These are phyloP conservation scores for Tetanocera ferruginea DNA, from an alignment of 2,888 invertebrate species.

Conservation along the genomic window DNA sequence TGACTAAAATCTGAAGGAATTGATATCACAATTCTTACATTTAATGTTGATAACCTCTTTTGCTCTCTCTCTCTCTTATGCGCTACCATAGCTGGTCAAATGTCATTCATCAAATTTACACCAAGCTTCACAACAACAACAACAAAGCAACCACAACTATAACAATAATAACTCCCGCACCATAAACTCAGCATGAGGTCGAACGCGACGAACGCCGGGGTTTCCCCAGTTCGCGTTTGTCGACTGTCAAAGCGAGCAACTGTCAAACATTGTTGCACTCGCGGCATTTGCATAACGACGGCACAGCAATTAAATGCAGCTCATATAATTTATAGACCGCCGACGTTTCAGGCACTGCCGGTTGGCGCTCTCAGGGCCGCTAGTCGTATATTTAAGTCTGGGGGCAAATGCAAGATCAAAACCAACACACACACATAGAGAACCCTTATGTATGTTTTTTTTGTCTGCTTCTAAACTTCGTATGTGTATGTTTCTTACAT, in stretches of 20 bases:
- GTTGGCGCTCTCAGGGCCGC: conserved; percentile 13
- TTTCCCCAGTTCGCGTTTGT: conserved; percentile 6
- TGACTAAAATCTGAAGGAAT: neutral
- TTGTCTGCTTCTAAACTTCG: neutral
- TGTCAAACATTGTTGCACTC: conserved; percentile 33
- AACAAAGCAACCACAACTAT: neutral
- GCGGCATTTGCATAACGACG: conserved; percentile 34
- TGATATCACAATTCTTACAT: neutral
- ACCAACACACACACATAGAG: neutral
- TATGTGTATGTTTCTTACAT: neutral
- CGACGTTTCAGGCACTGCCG: neutral
- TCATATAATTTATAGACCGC: conserved; percentile 2
- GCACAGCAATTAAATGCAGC: conserved; percentile 27
- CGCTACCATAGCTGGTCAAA: conserved; percentile 20
- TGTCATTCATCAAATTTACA: conserved; percentile 51
- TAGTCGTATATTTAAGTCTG: neutral
- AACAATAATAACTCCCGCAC: conserved; percentile 32
- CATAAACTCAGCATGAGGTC: conserved; percentile 35
- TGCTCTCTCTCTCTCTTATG: no score
- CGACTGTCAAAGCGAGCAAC: conserved; percentile 9
- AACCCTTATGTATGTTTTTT: conserved; percentile 15
- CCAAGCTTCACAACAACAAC: conserved; percentile 16
- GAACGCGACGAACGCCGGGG: neutral
- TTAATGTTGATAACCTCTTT: neutral
- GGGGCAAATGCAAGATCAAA: neutral